Base-by-base conservation (phyloP, 2,113 vertebrate species). In the Oostethus manadensis region DNA sequence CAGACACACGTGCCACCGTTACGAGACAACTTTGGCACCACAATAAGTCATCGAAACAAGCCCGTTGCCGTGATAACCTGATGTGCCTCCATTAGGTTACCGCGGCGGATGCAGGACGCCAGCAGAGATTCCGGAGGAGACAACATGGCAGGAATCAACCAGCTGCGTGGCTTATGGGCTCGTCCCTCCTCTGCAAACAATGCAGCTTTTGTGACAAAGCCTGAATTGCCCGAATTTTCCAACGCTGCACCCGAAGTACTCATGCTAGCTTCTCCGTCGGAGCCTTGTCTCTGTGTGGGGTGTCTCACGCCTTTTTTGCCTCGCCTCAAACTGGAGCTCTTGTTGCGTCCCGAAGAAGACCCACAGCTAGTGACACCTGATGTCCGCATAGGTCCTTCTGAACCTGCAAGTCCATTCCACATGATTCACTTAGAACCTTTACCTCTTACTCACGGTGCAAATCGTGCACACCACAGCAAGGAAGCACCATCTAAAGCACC, bases 41-140 rank as follows among this genome's bases (percentile, higher is more conserved):
- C 35, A 2, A 9, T 14, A 42, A 42, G 6, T 14, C 11, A 42
- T 14, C 7, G 14, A 38, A 38, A 38, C 35, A 5, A 33, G 29
- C 29, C 38, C 1, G 54, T 15, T 42, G 11, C 1, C 8, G 16
- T 21, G 45, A 54, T 64, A n/a, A 90, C 96, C 93, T 99, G 95
- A 77, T 91, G 94, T 10, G 95, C 96, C 84, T 98, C 94, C 67
- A 91, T 60, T 17, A 94, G 94, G 88, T 98, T 98, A 29, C 91
- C 93, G 45, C 88, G 85, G 51, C 95, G 88, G 73, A 99, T 91
- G 79, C 96, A 98, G 70, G 96, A 93, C 43, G 93, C 88, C 40
- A 99, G 90, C 43, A 99, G 88, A 10, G 95, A 97, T 82, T 98
- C 96, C 0, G 97, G 95, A n/a, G 95, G 87, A 14, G 97, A 92